Conservation (phyloP, 2,888 invertebrate genomes). For the Odiellus spinosus region DNA sequence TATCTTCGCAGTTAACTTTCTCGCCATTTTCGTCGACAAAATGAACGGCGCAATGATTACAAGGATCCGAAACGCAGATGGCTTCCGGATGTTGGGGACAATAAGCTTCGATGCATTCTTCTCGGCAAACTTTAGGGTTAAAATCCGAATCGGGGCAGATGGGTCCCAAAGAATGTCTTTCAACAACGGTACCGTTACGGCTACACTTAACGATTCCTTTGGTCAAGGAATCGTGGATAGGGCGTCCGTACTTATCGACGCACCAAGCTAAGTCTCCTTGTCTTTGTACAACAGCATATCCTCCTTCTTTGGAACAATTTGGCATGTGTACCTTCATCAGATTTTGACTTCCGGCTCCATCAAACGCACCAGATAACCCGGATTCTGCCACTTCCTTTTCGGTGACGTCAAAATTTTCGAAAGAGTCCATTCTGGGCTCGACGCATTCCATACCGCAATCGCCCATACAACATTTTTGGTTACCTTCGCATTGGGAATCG, state of each 20-base stretch:
- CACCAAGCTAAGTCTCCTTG: constrained; percentile 26
- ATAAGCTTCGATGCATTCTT: constrained; percentile 24
- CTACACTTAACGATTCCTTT: constrained; percentile 22
- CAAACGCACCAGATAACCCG: no score
- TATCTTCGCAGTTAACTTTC: constrained; percentile 19
- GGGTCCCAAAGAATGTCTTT: constrained; percentile 20
- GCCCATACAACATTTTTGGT: constrained; percentile 22
- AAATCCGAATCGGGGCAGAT: constrained; percentile 22
- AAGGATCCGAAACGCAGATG: constrained; percentile 28
- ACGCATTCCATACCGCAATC: constrained; percentile 22
- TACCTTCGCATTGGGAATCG: constrained; percentile 22
- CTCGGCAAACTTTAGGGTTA: constrained; percentile 24
- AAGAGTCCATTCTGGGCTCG: constrained; percentile 8
- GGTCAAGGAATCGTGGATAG: constrained; percentile 22
- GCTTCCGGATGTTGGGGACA: constrained; percentile 27
- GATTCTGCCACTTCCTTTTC: no score
- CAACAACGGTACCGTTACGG: constrained; percentile 12
- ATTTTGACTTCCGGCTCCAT: constrained; percentile 1
- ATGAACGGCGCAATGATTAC: constrained; percentile 25
- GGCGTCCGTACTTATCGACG: constrained; percentile 21
- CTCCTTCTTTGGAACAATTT: constrained; percentile 24
- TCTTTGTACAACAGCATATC: constrained; percentile 24
- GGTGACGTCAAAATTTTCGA: no score
- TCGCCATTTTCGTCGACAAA: constrained; percentile 22
- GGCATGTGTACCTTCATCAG: constrained; percentile 25